Conservation (phyloP, 1,140 invertebrate species). For the Homalodisca vitripennis region DNA sequence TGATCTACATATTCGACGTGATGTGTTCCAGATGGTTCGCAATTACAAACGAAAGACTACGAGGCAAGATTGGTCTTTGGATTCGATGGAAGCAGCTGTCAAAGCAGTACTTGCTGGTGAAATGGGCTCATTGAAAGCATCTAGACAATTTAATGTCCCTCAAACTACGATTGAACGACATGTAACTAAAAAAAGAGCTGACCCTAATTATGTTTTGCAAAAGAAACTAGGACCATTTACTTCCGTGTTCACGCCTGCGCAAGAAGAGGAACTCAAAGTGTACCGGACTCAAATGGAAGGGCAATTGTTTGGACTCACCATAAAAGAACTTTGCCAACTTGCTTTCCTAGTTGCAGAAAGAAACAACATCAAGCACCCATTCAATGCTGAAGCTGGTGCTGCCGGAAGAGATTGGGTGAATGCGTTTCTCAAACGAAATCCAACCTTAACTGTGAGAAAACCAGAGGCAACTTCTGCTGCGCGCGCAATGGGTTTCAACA, state of each 20-base stretch:
- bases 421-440: neutral
- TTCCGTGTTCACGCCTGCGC: neutral
- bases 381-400: neutral
- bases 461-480: slow-evolving; percentile 12
- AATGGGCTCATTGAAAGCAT: neutral
- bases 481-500: neutral
- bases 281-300: neutral
- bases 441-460: neutral
- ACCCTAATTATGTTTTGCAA: neutral
- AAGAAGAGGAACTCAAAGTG: neutral
- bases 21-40: neutral
- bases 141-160: neutral
- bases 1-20: neutral
- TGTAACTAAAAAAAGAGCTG: neutral
- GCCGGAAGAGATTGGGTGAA: slow-evolving; percentile 8
- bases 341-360: neutral
- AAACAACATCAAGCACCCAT: neutral
- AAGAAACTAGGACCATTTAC: neutral
- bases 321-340: neutral
- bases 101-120: neutral
- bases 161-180: neutral
- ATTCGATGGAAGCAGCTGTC: neutral
- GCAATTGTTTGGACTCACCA: neutral
- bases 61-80: neutral
- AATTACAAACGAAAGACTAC: neutral